A percentile compares a stretch with the other conserved stretches of the same genome.
Conservation (phyloP, 1,140 invertebrate species). For the Drosophila ananassae region DNA sequence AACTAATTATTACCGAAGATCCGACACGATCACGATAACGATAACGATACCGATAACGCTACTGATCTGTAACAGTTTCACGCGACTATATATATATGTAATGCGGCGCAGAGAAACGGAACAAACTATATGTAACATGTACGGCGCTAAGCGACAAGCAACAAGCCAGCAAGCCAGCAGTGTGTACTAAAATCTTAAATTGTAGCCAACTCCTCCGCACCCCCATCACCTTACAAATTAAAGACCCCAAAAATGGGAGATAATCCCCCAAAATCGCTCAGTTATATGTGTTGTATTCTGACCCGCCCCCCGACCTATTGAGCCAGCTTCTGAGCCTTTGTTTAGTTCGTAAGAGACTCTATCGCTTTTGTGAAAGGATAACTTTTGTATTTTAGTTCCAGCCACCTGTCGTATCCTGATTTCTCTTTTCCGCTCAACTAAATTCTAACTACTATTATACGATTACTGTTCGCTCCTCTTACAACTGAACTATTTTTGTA, state of each 20-base stretch:
- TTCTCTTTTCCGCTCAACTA: slow-evolving; percentile 65
- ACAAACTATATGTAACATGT: slow-evolving; percentile 30
- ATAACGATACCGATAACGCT: slow-evolving; percentile 7
- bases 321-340: slow-evolving; percentile 30
- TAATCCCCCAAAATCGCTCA: slow-evolving; percentile 12
- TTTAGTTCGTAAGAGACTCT: slow-evolving; percentile 37
- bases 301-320: slow-evolving; percentile 18
- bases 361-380: slow-evolving; percentile 12
- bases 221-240: slow-evolving; percentile 1
- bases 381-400: slow-evolving; percentile 54
- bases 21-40: neutral
- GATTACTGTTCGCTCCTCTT: slow-evolving; percentile 54
- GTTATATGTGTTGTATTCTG: slow-evolving; percentile 33
- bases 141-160: slow-evolving; percentile 25
- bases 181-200: slow-evolving; percentile 22
- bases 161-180: slow-evolving; percentile 21
- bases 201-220: slow-evolving; percentile 32
- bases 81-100: slow-evolving; percentile 35
- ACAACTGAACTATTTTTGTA: slow-evolving; percentile 81
- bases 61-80: slow-evolving; percentile 56
- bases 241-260: neutral
- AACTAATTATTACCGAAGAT: slow-evolving; percentile 53
- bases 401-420: slow-evolving; percentile 28
- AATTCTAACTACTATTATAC: slow-evolving; percentile 57
- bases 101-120: slow-evolving; percentile 26